These are phyloP conservation scores for Argynnis bischoffii DNA, from an alignment of 2,888 invertebrate species.

Conservation along the genomic window DNA sequence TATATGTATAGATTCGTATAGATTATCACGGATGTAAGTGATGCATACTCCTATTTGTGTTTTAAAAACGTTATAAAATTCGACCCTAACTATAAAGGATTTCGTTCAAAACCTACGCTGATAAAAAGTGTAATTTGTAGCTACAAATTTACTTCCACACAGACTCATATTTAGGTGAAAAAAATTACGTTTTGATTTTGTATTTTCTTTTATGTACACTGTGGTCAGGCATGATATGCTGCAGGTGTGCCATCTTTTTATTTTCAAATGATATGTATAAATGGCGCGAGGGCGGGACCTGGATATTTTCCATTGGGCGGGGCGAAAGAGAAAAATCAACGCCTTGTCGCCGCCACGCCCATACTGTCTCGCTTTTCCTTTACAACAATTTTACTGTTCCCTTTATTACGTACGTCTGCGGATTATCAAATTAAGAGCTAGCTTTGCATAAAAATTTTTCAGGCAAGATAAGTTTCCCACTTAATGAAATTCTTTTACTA, in stretches of 20 bases:
- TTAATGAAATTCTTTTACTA: background rate
- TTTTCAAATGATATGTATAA: conserved; percentile 43
- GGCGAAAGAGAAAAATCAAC: conserved; percentile 71
- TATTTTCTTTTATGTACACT: too few species aligned
- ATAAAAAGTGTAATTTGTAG: too few species aligned
- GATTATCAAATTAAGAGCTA: conserved; percentile 39
- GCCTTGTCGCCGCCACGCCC: conserved; percentile 75
- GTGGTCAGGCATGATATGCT: background rate
- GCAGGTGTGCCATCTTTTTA: conserved; percentile 25
- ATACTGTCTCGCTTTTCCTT: conserved; percentile 53
- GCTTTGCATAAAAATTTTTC: conserved; percentile 33
- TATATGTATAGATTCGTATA: too few species aligned
- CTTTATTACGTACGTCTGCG: conserved; percentile 52
- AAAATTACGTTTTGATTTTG: too few species aligned
- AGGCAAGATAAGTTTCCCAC: conserved; percentile 15
- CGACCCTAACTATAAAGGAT: too few species aligned
- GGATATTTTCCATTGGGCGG: conserved; percentile 73
- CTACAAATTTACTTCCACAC: too few species aligned
- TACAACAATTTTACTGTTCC: conserved; percentile 54
- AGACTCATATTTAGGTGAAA: too few species aligned
- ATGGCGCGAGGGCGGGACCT: conserved; percentile 69
- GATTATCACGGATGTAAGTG: too few species aligned
- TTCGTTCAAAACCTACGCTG: too few species aligned
- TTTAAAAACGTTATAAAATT: too few species aligned
- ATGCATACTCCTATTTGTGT: too few species aligned